Evolutionary conservation across 2,797 vertebrate genomes (phyloP), one percentile per base, ranked within the genome.

Genomic region (Myripristis murdjan): DNA sequence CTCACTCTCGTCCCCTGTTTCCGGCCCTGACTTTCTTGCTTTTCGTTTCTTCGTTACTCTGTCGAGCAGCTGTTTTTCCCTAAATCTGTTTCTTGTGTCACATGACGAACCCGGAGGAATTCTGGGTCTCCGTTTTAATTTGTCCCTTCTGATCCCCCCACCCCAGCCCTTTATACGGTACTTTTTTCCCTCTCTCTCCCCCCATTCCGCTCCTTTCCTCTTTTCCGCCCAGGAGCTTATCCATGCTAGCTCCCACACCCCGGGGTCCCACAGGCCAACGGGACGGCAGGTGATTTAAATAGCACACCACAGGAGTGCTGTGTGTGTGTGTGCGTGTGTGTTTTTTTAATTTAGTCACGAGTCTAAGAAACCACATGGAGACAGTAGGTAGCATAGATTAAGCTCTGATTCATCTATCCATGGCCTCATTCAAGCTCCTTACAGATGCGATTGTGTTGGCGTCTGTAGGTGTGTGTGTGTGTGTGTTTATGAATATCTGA

Each of bases 41-140:
- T 77, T 77, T 84, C 55, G 85, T 86, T 87, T 87, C 82, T 82
- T 75, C 48, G 1, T 60, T 51, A 52, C 41, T 33, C 71, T 44
- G 57, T 66, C 44, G 51, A 56, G 44, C 81, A 86, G 80, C 85
- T 85, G 84, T 69, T 86, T 84, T 85, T 87, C 68, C 35, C 75
- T 71, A 77, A 81, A 61, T 73, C 39, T 59, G 33, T 62, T 77
- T 73, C 74, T 59, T 54, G 43, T 51, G 74, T 86, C 84, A 89
- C 79, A 74, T 82, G 79, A 75, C 8, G 0, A 64, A 48, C 69
- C 64, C 51, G 44, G 53, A 81, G 76, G 79, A 79, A 82, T 84
- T 76, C 63, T 59, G 56, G 15, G 67, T 24, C 62, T 66, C 33
- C 53, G 47, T 51, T 64, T 70, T 74, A 79, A 75, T 69, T 79